phyloP scores from a whole-genome alignment of 2,888 invertebrate genomes.

The Dasysyrphus tricinctus region DNA sequence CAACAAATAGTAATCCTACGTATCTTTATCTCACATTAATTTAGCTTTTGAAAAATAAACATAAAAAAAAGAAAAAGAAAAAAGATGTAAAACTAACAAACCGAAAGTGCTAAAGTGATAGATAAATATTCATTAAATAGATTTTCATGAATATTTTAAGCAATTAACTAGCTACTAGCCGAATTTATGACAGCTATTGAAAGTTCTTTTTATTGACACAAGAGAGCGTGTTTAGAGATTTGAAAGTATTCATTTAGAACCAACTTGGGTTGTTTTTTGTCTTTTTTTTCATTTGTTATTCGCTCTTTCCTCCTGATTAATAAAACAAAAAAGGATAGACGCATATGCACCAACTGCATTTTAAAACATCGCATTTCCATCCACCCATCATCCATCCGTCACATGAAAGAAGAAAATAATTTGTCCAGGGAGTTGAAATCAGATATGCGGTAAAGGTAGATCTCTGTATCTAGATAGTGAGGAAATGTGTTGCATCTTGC shows the following conservation, averaged over 20 bases:
- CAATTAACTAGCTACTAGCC: constrained; percentile 66
- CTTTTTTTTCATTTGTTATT: not conserved
- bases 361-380: constrained; percentile 1
- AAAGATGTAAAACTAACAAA: constrained; percentile 45
- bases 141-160: constrained; percentile 72
- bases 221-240: constrained; percentile 38
- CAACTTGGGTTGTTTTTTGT: constrained; percentile 4
- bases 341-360: constrained; percentile 43
- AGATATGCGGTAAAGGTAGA: constrained; percentile 53
- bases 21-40: constrained; percentile 4
- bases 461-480: constrained; percentile 42
- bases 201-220: constrained; percentile 40
- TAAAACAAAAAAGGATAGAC: constrained; percentile 45
- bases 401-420: constrained; percentile 21
- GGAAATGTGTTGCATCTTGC: constrained; percentile 36
- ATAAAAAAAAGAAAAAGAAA: not conserved
- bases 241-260: constrained; percentile 43
- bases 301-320: constrained; percentile 13
- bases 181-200: constrained; percentile 71
- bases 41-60: constrained; percentile 14
- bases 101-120: constrained; percentile 54
- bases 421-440: constrained; percentile 66
- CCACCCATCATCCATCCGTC: constrained; percentile 19
- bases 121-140: constrained; percentile 73
- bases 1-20: constrained; percentile 21